phyloP scores from a whole-genome alignment of 1,140 invertebrate genomes.

The Trissolcus basalis region DNA sequence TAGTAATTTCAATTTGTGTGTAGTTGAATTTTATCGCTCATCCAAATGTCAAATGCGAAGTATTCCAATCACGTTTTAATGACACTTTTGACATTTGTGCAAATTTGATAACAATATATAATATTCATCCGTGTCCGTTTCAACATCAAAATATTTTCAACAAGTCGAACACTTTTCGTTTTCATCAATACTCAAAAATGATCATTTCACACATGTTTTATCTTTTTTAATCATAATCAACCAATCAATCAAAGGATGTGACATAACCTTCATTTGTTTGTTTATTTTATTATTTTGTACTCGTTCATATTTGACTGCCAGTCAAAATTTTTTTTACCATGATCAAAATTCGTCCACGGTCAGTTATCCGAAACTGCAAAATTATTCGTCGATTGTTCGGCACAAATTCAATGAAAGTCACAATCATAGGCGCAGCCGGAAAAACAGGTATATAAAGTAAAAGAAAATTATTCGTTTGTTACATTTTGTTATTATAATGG shows the following conservation, averaged over 20 bases:
- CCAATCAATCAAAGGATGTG: neutral
- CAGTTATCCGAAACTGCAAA: neutral
- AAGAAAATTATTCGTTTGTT: no score
- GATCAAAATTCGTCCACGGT: neutral
- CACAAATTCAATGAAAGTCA: constrained; percentile 63
- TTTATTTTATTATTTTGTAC: no score
- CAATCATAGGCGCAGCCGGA: constrained; percentile 64
- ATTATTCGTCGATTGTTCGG: constrained; percentile 8
- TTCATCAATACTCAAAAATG: no score
- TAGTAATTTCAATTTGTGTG: neutral
- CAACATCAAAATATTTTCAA: neutral
- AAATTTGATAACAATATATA: neutral
- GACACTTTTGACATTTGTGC: neutral
- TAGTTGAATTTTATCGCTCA: neutral
- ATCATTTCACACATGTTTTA: no score
- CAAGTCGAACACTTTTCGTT: neutral
- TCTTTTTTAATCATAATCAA: no score
- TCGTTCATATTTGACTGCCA: neutral
- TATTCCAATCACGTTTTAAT: constrained; percentile 3
- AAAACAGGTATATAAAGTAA: constrained; percentile 58
- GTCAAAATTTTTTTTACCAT: neutral
- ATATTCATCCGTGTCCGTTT: no score
- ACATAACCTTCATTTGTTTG: neutral
- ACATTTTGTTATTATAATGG: no score
- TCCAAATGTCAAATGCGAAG: neutral